Evolutionary conservation across 2,888 invertebrate genomes (phyloP).

Genomic region (Hirtodrosophila trivittata): DNA sequence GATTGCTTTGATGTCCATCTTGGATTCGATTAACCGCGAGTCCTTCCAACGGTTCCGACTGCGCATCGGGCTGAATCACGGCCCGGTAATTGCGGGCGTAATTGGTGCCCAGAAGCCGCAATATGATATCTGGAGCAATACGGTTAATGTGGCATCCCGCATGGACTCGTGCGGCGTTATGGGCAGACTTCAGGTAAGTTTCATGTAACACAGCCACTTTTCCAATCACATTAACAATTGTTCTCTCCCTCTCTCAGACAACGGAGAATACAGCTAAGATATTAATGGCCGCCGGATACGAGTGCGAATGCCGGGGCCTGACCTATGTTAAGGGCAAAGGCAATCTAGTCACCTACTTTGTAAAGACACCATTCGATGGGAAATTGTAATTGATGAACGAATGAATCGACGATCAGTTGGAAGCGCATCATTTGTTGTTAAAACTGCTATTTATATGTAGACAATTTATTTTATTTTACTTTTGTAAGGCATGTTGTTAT

Average conservation of each 20-base stretch:
- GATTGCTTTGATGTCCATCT: conserved; percentile 93
- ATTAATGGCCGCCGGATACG: conserved; percentile 92
- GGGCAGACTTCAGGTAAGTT: conserved; percentile 91
- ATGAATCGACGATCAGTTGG: conserved; percentile 37
- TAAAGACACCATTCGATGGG: conserved; percentile 92
- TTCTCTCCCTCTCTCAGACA: conserved; percentile 85
- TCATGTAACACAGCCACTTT: too few relatives aligned
- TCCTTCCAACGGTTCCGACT: conserved; percentile 98
- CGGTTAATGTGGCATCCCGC: conserved; percentile 97
- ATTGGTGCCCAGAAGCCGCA: conserved; percentile 99
- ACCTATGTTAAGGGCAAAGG: conserved; percentile 98
- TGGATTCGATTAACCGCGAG: conserved; percentile 97
- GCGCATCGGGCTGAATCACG: conserved; percentile 88
- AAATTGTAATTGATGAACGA: conserved; percentile 84
- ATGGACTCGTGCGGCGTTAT: conserved; percentile 98
- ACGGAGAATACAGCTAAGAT: conserved; percentile 93
- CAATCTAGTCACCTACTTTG: conserved; percentile 94
- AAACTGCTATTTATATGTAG: conserved; percentile 12
- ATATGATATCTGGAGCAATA: conserved; percentile 99
- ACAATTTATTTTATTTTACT: conserved; percentile 9
- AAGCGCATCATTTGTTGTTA: too few relatives aligned
- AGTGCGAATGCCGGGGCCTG: conserved; percentile 95
- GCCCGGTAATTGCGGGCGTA: conserved; percentile 95
- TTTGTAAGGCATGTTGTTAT: conserved; percentile 65
- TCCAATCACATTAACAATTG: conserved; percentile 4